Evolutionary conservation across 2,113 vertebrate species (phyloP).

Genomic region (Pontoporia blainvillei): DNA sequence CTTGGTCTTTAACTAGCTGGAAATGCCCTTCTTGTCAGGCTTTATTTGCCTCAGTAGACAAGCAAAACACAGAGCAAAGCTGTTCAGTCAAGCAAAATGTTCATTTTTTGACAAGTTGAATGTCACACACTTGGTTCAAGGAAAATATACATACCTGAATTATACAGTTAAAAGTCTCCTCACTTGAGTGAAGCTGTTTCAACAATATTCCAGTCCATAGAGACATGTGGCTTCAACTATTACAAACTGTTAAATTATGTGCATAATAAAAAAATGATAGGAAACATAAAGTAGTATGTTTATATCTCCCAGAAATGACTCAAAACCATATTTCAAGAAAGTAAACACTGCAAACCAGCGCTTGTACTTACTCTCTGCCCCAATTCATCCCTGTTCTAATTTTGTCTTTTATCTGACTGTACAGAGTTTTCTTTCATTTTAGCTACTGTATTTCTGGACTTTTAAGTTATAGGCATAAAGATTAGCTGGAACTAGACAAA

Average conservation of each 20-base stretch:
- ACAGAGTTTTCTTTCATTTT: background rate
- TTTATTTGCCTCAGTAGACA: slow-evolving; percentile 57
- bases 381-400: slow-evolving; percentile 8
- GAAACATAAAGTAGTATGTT: slow-evolving; percentile 62
- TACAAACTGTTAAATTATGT: slow-evolving; percentile 59
- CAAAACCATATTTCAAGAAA: slow-evolving; percentile 64
- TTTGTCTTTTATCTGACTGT: background rate
- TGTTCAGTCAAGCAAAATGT: slow-evolving; percentile 46
- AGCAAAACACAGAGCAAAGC: slow-evolving; percentile 46
- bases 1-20: slow-evolving; percentile 31
- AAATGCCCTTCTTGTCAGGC: slow-evolving; percentile 45
- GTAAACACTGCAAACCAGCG: slow-evolving; percentile 48
- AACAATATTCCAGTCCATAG: slow-evolving; percentile 28
- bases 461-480: slow-evolving; percentile 26
- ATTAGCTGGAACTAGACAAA: slow-evolving; percentile 28
- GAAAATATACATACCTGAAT: slow-evolving; percentile 61
- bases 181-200: slow-evolving; percentile 53
- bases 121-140: slow-evolving; percentile 47
- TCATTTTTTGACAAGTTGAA: slow-evolving; percentile 60
- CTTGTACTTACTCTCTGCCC: slow-evolving; percentile 19
- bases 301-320: slow-evolving; percentile 63
- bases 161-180: slow-evolving; percentile 44
- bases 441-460: background rate
- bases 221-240: slow-evolving; percentile 43
- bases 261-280: slow-evolving; percentile 50